Evolutionary conservation across 1,140 invertebrate genomes (phyloP).

Genomic region (Cepaea nemoralis): DNA sequence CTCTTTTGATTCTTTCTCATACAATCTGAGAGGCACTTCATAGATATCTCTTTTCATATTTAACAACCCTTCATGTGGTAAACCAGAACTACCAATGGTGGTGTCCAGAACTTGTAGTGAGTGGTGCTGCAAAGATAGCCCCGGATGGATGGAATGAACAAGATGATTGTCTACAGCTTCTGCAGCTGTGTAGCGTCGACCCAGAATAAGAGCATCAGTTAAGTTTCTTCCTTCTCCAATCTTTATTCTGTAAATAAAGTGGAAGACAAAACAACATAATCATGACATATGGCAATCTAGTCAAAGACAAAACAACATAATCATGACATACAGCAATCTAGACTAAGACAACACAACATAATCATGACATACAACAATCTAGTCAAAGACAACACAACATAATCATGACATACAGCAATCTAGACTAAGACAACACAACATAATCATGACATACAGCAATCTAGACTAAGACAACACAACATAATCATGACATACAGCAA

Average conservation of each 20-base stretch:
- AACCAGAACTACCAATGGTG: conserved; percentile 27
- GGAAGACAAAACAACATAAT: no score
- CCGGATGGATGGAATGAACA: conserved; percentile 1
- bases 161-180: conserved; percentile 39
- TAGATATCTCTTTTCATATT: conserved; percentile 43
- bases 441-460: no score
- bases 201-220: conserved; percentile 34
- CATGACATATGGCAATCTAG: no score
- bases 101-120: conserved; percentile 15
- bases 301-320: no score
- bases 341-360: no score
- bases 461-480: no score
- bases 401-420: no score
- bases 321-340: no score
- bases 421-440: no score
- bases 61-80: conserved; percentile 23
- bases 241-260: conserved; percentile 40
- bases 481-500: no score
- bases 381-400: no score
- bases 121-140: neutral
- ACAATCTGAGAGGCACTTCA: neutral
- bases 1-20: neutral
- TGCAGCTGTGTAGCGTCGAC: conserved; percentile 39
- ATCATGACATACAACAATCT: no score
- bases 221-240: conserved; percentile 25